Conservation (phyloP, 2,888 invertebrate genomes). For the Andrena marginata region DNA sequence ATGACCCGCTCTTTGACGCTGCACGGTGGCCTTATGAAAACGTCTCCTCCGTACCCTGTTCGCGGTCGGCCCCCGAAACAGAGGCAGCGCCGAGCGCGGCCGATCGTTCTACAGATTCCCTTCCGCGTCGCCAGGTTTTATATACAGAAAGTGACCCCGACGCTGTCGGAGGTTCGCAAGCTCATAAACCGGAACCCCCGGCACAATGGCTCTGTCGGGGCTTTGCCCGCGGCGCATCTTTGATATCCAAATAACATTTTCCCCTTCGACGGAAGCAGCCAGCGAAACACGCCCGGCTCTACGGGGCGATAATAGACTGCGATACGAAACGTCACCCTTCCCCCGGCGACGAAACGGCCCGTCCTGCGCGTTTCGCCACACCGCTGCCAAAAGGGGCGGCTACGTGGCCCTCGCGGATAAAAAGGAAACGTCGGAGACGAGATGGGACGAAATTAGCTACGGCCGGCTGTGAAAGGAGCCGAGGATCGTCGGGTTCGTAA, state of each 20-base stretch:
- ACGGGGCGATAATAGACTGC: constrained; percentile 66
- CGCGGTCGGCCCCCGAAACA: constrained; percentile 57
- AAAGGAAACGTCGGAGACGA: constrained; percentile 28
- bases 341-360: constrained; percentile 24
- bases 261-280: constrained; percentile 68
- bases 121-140: constrained; percentile 59
- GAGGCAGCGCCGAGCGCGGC: constrained; percentile 44
- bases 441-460: constrained; percentile 41
- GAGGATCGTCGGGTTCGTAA: constrained; percentile 31
- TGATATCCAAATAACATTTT: constrained; percentile 77
- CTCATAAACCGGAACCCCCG: constrained; percentile 71
- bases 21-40: constrained; percentile 49
- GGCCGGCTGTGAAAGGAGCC: constrained; percentile 20
- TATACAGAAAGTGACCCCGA: constrained; percentile 39
- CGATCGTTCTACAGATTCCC: constrained; percentile 66
- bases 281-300: constrained; percentile 53
- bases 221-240: constrained; percentile 73
- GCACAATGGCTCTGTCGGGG: constrained; percentile 67
- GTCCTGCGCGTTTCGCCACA: constrained; percentile 17
- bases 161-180: constrained; percentile 40
- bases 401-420: constrained; percentile 11
- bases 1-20: constrained; percentile 61
- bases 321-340: constrained; percentile 45
- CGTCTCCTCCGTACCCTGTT: constrained; percentile 53
- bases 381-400: constrained; percentile 45